Evolutionary conservation across 2,797 vertebrate species (phyloP), one percentile per base, ranked within the genome.

Genomic region (Ptychadena robeensis): DNA sequence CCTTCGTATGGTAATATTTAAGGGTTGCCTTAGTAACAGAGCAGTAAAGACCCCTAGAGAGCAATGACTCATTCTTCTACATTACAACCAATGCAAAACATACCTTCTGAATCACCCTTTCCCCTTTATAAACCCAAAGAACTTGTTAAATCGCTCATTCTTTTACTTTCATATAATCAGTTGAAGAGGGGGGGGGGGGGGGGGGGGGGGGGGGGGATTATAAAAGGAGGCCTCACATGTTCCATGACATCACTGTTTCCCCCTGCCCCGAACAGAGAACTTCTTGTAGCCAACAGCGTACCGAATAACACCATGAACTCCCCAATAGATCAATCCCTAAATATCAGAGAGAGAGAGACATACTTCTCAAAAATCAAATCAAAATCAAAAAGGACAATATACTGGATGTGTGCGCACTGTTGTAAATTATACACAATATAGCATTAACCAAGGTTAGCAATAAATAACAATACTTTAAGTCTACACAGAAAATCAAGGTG

Each of bases 1-100:
- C n/a, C 34, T 48, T 66, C n/a, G 38, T 69, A 63, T 44, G 80
- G 74, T 63, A 82, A 82, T 82, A 82, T 82, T 82, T 82, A 82
- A 82, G 35, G 35, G 57, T 82, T 82, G 37, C 37, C 53, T 64
- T 82, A 15, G 66, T 30, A 82, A 82, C 81, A 32, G 28, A 76
- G 35, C 35, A 63, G 28, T 14, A 28, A 59, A 76, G 66, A 32
- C 81, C 73, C 66, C 81, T 18, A 28, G 81, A 77, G 81, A 76
- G 53, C 35, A 70, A n/a, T 77, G 81, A 82, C 65, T 82, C 81
- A 77, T 70, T 61, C 48, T 44, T 38, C 34, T 30, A 37, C 76
- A 40, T 66, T 63, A 75, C 70, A 81, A 34, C 72, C 48, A 75
- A 40, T 61, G 15, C 61, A 73, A 65, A 37, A 34, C 44, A 14